phyloP scores from a whole-genome alignment of 1,140 invertebrate species.

The Heliconius melpomene region DNA sequence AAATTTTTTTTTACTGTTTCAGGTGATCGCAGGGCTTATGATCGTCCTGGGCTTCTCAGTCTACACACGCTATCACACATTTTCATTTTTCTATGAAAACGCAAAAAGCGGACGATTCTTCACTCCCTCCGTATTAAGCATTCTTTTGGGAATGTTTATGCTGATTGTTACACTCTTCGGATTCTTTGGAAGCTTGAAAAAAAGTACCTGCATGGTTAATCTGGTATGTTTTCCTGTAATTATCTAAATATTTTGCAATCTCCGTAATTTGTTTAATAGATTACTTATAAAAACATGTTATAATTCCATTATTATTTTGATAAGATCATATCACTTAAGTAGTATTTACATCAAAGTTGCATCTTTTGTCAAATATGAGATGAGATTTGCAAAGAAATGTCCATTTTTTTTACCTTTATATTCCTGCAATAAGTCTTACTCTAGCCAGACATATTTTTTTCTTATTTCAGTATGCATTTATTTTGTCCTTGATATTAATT shows the following conservation, averaged over 20 bases:
- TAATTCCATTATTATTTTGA: neutral
- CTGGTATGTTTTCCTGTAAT: constrained; percentile 80
- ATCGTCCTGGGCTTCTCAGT: constrained; percentile 89
- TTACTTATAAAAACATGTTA: neutral
- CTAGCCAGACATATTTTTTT: neutral
- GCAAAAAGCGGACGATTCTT: constrained; percentile 80
- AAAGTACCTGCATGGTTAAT: constrained; percentile 92
- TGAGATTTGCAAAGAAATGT: too few species aligned
- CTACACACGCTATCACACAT: constrained; percentile 86
- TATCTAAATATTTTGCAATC: neutral
- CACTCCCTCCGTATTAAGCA: constrained; percentile 87
- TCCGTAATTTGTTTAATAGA: neutral
- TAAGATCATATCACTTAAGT: neutral
- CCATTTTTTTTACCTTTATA: too few species aligned
- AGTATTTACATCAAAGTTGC: too few species aligned
- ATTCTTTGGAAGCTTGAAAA: constrained; percentile 90
- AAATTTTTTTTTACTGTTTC: constrained; percentile 31
- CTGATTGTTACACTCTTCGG: constrained; percentile 90
- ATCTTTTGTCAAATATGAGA: too few species aligned
- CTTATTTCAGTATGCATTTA: constrained; percentile 65
- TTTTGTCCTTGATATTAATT: constrained; percentile 59
- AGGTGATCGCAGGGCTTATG: constrained; percentile 88
- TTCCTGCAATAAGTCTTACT: too few species aligned
- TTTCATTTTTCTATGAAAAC: constrained; percentile 85
- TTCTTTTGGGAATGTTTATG: constrained; percentile 88